A percentile compares a stretch with the other conserved stretches of the same genome.
Conservation (phyloP, 2,888 invertebrate genomes). For the Smittia sp. region DNA sequence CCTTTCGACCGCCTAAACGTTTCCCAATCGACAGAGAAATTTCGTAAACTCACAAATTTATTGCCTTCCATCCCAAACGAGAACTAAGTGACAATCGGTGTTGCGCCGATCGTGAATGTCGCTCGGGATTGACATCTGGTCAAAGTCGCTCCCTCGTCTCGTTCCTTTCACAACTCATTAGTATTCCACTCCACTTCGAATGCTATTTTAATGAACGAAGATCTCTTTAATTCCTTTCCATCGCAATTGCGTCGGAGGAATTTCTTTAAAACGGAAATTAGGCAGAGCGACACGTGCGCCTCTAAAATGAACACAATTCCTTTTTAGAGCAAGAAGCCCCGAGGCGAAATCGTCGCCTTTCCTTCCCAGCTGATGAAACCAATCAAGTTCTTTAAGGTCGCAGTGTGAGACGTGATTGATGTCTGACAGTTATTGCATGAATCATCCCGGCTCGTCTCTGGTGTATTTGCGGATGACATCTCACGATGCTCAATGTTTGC, state of each 20-base stretch:
- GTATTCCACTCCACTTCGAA: background rate
- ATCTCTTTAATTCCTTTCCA: background rate
- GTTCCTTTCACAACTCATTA: background rate
- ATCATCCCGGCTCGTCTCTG: too few relatives aligned
- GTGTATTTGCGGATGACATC: too few relatives aligned
- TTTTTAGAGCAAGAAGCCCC: background rate
- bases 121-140: background rate
- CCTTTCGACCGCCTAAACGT: background rate
- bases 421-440: too few relatives aligned
- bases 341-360: background rate
- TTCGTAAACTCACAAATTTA: background rate
- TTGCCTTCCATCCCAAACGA: background rate
- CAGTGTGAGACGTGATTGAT: too few relatives aligned
- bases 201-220: background rate
- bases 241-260: background rate
- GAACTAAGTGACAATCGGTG: background rate
- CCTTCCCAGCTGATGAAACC: background rate
- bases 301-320: background rate
- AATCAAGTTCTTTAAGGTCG: background rate
- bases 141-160: background rate
- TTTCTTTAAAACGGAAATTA: slow-evolving; percentile 30
- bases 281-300: slow-evolving; percentile 11
- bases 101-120: too few relatives aligned
- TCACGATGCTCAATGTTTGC: too few relatives aligned
- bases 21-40: background rate